Base-by-base conservation (phyloP, 2,113 vertebrate genomes). In the Sapayoa aenigma region DNA sequence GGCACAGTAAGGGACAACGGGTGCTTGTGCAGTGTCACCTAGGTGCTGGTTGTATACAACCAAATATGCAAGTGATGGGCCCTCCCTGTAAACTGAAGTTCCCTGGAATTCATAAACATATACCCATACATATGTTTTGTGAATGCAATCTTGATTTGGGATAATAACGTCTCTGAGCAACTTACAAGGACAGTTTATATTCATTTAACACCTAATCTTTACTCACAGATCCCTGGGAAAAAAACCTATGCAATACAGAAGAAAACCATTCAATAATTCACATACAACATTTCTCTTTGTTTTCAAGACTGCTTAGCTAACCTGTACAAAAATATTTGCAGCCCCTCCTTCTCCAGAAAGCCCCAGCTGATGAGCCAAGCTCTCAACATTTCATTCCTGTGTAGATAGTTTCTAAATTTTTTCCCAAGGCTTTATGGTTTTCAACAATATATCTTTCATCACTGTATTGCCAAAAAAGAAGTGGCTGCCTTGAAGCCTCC, bases 361-460 rank as follows among this genome's bases (percentile, higher is more conserved):
- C 96, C 94, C 88, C 93, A 95, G 72, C 94, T 97, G 93, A 97
- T 96, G 97, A 97, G 95, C 82, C 96, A 95, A 97, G 82, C 59
- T 85, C 97, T 98, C 97, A 98, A 95, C 97, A 93, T 97, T 98
- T 98, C 97, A 97, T 98, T 98, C 97, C 95, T 87, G 88, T 91
- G 96, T 96, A 97, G 97, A 97, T 97, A 97, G 93, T 95, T 98
- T 95, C 85, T 95, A 94, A 97, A 93, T 96, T 98, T 97, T 98
- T 98, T 97, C 97, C 97, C 97, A 97, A 97, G 97, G 90, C 96
- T 97, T 98, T 95, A 96, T 94, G 95, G 59, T 95, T 98, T 98
- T 97, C 97, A 96, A 95, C 96, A 98, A 98, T 98, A 98, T 98
- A 98, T 98, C 98, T 98, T 98, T 98, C 97, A 98, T 97, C 98